phyloP scores from a whole-genome alignment of 2,888 invertebrate genomes.

The Liodrosophila aerea region DNA sequence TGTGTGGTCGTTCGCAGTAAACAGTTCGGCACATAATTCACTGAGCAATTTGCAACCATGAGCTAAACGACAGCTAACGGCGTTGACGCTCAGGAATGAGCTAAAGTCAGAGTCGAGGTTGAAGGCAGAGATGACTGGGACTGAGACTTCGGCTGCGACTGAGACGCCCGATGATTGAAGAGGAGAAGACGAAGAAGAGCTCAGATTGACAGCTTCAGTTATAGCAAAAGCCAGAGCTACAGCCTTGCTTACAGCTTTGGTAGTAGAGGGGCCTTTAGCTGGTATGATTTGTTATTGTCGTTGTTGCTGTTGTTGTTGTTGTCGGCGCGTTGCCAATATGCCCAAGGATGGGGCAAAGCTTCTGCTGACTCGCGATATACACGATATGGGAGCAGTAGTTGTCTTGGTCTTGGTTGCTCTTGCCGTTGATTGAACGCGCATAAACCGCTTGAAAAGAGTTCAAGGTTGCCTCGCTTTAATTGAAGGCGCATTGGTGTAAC shows the following conservation, averaged over 20 bases:
- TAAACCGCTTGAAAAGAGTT: constrained; percentile 73
- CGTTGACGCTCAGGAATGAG: constrained; percentile 71
- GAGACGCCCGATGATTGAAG: constrained; percentile 24
- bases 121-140: constrained; percentile 19
- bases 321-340: constrained; percentile 47
- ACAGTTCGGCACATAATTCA: constrained; percentile 74
- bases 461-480: constrained; percentile 77
- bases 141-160: constrained; percentile 12
- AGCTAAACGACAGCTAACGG: constrained; percentile 75
- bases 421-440: constrained; percentile 64
- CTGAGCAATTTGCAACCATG: constrained; percentile 74
- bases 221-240: constrained; percentile 12
- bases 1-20: constrained; percentile 67
- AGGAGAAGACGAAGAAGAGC: constrained; percentile 44
- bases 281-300: constrained; percentile 28
- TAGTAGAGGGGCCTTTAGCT: too few species aligned
- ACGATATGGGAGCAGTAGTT: constrained; percentile 48
- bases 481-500: constrained; percentile 71
- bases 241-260: constrained; percentile 29
- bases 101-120: constrained; percentile 39
- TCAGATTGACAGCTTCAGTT: constrained; percentile 63
- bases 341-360: constrained; percentile 44
- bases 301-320: constrained; percentile 23
- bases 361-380: constrained; percentile 49
- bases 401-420: constrained; percentile 11